Evolutionary conservation across 1,140 invertebrate genomes (phyloP).

Genomic region (Ips nitidus): DNA sequence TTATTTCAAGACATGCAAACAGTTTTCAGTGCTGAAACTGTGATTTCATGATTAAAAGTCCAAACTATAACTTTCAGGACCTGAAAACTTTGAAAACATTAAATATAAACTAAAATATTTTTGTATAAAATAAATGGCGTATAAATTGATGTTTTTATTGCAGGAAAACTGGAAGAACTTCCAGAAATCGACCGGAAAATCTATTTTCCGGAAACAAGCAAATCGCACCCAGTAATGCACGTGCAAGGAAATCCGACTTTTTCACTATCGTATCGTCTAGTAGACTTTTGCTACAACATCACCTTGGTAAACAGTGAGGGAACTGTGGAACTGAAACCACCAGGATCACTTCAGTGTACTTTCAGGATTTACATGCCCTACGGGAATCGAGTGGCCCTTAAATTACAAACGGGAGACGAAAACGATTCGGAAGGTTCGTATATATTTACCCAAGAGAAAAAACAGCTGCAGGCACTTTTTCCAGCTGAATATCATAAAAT

Average conservation of each 20-base stretch:
- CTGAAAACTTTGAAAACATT: too few species aligned
- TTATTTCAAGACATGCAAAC: too few species aligned
- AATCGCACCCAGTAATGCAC: constrained; percentile 52
- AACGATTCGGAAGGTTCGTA: constrained; percentile 41
- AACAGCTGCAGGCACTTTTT: too few species aligned
- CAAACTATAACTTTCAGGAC: too few species aligned
- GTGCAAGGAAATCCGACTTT: constrained; percentile 62
- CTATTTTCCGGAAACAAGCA: constrained; percentile 56
- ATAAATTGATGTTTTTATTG: background rate
- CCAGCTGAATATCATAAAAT: too few species aligned
- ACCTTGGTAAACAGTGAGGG: constrained; percentile 61
- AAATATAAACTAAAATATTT: too few species aligned
- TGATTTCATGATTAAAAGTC: too few species aligned
- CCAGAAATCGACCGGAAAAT: constrained; percentile 56
- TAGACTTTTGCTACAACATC: constrained; percentile 67
- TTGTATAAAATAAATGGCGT: too few species aligned
- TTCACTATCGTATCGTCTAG: constrained; percentile 60
- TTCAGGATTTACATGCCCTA: constrained; percentile 66
- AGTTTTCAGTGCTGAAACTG: too few species aligned
- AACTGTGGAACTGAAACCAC: constrained; percentile 60
- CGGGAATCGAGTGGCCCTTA: constrained; percentile 61
- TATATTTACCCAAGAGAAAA: too few species aligned
- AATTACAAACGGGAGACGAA: constrained; percentile 56
- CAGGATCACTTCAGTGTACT: constrained; percentile 59
- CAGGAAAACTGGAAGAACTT: constrained; percentile 65